Base-by-base conservation (phyloP, 2,113 vertebrate species). In the Petromus typicus region DNA sequence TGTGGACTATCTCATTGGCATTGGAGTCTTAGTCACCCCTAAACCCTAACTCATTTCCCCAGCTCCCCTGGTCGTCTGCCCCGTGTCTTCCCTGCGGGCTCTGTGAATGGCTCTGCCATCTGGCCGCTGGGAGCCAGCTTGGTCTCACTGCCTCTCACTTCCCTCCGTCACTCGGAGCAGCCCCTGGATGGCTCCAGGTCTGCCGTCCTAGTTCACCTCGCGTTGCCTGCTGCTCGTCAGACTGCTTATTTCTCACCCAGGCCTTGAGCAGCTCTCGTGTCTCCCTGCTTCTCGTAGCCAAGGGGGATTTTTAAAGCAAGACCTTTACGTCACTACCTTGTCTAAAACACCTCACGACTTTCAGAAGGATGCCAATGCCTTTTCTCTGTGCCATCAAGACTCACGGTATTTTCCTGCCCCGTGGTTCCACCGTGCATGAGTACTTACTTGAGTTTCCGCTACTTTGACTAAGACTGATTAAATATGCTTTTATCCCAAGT, bases 71-170 rank as follows among this genome's bases (percentile, higher is more conserved):
- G 12, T 5, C 51, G 27, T 40, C 57, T 32, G 90, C 63, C 34
- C 27, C 0, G 2, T 18, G 34, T 6, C 27, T 30, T 18, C 1
- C 5, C n/a, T n/a, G n/a, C n/a, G n/a, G 5, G 22, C 45, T 73
- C 22, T 37, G 2, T 45, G 43, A 64, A 86, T 10, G 66, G 40
- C 79, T 88, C 57, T 37, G 13, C 12, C 45, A 43, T 32, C 20
- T 43, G 7, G 0, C 54, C 51, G 16, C 61, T 67, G 16, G 73
- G 45, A 63, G 75, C 45, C 54, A 20, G 0, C 85, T 51, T 59
- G 13, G 32, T 30, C 25, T 51, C 43, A 81, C 59, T n/a, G n/a
- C 56, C 56, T 82, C 45, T 81, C 37, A 3, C 45, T 59, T 71
- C 7, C 54, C 66, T 75, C 69, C 5, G 48, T 56, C 48, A 56